Base-by-base conservation (phyloP, 2,113 vertebrate genomes). In the Pyxicephalus adspersus region DNA sequence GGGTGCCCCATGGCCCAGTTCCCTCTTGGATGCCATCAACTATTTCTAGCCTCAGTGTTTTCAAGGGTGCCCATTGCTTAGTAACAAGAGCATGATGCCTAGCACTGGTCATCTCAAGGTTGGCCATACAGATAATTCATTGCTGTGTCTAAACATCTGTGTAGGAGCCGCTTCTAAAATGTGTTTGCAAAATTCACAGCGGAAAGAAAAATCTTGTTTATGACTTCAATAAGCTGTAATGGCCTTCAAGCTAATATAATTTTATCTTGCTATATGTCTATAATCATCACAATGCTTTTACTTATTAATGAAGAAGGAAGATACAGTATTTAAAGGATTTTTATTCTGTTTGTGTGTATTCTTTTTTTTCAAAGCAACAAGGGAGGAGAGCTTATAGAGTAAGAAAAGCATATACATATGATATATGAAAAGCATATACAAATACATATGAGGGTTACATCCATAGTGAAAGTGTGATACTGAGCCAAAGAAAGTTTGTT, bases 31-130 rank as follows among this genome's bases (percentile, higher is more conserved):
- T n/a, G 11, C 18, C 61, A 57, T 58, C 52, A 52, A 64, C 45
- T 81, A 57, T 81, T 75, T 74, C 71, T 58, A 58, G 63, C 23
- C 26, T 22, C 8, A 79, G 58, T 25, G 45, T 38, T 64, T 81
- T 75, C 70, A 75, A 75, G 61, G 80, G 55, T 81, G 64, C 9
- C 4, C 15, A 28, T 81, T 81, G 58, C 68, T 64, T 81, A 64
- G 80, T 31, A 55, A 64, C 80, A 25, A 45, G 34, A 73, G 26
- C 17, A n/a, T 71, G 50, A n/a, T 64, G 68, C 74, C 64, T 75
- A 50, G 64, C 45, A 17, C 60, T 65, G 80, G 80, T 75, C 70
- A 75, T 57, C 68, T 66, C 60, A 81, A 75, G 70, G 61, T 81
- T 64, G 31, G n/a, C 54, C n/a, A 55, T 79, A 25, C 28, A 45